phyloP scores from a whole-genome alignment of 2,113 vertebrate species.

The Catharus minimus region DNA sequence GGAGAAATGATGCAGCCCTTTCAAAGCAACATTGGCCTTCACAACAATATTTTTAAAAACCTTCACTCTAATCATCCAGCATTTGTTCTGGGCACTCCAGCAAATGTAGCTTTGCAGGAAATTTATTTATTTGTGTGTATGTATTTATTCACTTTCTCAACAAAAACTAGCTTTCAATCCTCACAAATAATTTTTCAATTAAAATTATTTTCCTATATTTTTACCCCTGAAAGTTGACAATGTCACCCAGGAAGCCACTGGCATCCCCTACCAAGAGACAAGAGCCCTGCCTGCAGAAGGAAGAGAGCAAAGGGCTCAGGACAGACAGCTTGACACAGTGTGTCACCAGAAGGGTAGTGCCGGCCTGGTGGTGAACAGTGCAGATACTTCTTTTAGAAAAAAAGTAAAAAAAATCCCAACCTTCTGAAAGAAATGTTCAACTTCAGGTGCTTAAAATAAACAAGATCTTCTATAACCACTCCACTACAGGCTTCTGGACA shows the following conservation, averaged over 20 bases:
- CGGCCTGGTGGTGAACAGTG: background rate
- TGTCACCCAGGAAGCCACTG: background rate
- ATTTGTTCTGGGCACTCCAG: background rate
- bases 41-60: background rate
- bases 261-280: too few species aligned
- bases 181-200: accelerated
- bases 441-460: background rate
- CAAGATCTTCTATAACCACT: background rate
- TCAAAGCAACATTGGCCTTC: background rate
- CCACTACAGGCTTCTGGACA: background rate
- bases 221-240: accelerated
- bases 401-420: background rate
- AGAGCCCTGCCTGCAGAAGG: background rate
- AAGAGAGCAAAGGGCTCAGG: background rate
- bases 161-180: background rate
- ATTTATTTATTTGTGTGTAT: background rate
- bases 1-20: background rate
- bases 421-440: background rate
- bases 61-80: background rate
- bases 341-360: background rate
- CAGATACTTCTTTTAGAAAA: background rate
- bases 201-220: background rate
- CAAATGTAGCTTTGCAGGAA: background rate
- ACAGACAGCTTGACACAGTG: accelerated
- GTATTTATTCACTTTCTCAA: background rate